These are phyloP conservation scores for Stichopus chloronotus DNA, from an alignment of 35 echinoderm and acorn worm genomes.

Conservation along the genomic window DNA sequence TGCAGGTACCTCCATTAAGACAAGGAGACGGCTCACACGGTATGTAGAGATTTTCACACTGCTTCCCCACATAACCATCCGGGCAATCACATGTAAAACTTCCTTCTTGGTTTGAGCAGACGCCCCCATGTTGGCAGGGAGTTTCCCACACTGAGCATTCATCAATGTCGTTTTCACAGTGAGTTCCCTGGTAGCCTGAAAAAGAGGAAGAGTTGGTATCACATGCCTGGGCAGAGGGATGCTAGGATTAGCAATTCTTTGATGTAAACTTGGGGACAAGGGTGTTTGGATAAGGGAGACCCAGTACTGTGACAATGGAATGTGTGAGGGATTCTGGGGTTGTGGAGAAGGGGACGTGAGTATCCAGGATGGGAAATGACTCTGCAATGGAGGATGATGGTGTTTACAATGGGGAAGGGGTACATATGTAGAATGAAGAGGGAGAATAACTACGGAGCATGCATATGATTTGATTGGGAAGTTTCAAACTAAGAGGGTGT, in stretches of 20 bases:
- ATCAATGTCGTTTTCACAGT: conserved; percentile 20
- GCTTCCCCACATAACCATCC: not conserved
- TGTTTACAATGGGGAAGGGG: no score
- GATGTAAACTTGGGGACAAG: not conserved
- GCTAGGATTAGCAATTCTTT: not conserved
- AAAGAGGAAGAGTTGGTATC: not conserved
- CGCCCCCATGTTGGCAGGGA: not conserved
- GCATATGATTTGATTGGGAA: no score
- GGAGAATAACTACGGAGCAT: no score
- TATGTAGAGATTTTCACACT: conserved; percentile 11
- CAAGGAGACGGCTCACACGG: conserved; percentile 33
- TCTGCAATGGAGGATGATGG: no score
- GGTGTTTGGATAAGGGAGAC: not conserved
- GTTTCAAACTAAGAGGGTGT: no score
- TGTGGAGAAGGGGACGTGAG: no score
- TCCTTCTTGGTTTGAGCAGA: not conserved
- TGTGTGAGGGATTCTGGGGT: no score
- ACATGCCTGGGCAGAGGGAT: no score
- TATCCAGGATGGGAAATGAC: no score
- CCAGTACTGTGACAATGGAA: no score
- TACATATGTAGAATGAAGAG: no score
- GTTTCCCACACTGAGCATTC: conserved; percentile 11
- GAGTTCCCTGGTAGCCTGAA: not conserved
- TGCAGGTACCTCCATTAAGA: conserved; percentile 28
- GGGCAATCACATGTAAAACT: conserved; percentile 49